Base-by-base conservation (phyloP, 2,888 invertebrate genomes). In the Andrena flavipes region DNA sequence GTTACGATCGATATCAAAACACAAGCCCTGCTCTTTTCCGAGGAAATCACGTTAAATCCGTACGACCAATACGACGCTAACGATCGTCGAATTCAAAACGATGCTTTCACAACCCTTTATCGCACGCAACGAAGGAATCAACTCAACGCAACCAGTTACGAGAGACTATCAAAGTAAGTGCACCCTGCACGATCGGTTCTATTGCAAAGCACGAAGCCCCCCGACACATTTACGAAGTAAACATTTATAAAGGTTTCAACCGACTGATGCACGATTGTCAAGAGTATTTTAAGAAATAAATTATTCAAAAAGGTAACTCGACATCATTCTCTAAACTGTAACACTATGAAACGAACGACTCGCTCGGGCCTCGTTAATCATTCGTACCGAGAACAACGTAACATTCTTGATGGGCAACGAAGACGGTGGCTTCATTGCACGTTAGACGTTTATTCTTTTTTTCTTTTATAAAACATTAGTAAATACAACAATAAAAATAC, bases 201-300 rank as follows among this genome's bases (percentile, higher is more conserved):
- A 60, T 33, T 42, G 67, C 80, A 77, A 42, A 84, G 74, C 76
- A 77, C 84, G 75, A 80, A 59, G 49, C 59, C 67, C 64, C 10
- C 42, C 73, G 4, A 56, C 65, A 73, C 67, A 35, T 74, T 68
- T 54, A 60, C 72, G 30, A 33, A 75, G 2, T 75, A 59, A 20
- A 49, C 69, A 76, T 84, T 84, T 69, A 80, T 59, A 80, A 75
- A 68, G 67, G 29, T 65, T 59, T 77, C 75, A 64, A 64, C 23
- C 76, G 74, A 70, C 76, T 80, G 84, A 84, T 84, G 84, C 80
- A 84, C 80, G 65, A 84, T 73, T 65, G 65, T 84, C 76, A 69
- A 65, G 20, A 42, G 20, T 13, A 78, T 78, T 80, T 79, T 63
- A 71, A 80, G 56, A 49, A 75, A 80, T 80, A 82, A 82, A 75